These are phyloP conservation scores for Sinocyclocheilus grahami DNA, from an alignment of 2,113 vertebrate genomes.

Conservation along the genomic window DNA sequence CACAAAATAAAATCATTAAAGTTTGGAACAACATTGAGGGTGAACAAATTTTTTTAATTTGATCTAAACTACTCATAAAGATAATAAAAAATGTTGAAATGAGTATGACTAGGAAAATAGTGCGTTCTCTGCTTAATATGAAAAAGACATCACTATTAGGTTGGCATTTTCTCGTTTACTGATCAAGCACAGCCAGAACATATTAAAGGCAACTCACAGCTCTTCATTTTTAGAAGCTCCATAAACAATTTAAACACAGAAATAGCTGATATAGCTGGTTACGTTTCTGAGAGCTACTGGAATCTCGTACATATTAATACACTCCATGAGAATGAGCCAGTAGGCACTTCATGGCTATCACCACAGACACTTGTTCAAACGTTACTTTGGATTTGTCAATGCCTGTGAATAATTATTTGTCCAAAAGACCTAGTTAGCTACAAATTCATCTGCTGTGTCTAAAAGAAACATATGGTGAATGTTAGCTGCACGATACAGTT, in stretches of 20 bases:
- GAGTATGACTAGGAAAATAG: neutral
- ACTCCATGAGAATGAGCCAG: neutral
- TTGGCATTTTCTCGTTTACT: neutral
- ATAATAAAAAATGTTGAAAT: neutral
- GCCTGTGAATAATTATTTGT: conserved; percentile 46
- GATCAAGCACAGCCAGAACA: neutral
- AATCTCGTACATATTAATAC: conserved; percentile 21
- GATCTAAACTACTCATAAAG: neutral
- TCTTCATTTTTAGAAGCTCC: conserved; percentile 19
- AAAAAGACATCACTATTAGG: neutral
- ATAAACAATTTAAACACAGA: conserved; percentile 1
- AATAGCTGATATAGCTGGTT: conserved; percentile 14
- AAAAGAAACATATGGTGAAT: conserved; percentile 65
- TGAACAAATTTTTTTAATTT: too few species aligned
- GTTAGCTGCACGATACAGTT: conserved; percentile 60
- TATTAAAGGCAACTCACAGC: neutral
- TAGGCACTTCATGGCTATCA: conserved; percentile 24
- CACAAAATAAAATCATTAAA: neutral
- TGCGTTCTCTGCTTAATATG: neutral
- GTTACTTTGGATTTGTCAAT: conserved; percentile 25
- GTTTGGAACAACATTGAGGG: neutral
- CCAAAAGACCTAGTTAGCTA: conserved; percentile 6
- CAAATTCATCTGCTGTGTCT: conserved; percentile 35
- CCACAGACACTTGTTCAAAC: conserved; percentile 16
- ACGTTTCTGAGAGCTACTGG: conserved; percentile 8